Percentiles rank a stretch among this genome's conserved stretches.
These are phyloP conservation scores for Tortrix viridana DNA, from an alignment of 2,888 invertebrate genomes.

Conservation along the genomic window DNA sequence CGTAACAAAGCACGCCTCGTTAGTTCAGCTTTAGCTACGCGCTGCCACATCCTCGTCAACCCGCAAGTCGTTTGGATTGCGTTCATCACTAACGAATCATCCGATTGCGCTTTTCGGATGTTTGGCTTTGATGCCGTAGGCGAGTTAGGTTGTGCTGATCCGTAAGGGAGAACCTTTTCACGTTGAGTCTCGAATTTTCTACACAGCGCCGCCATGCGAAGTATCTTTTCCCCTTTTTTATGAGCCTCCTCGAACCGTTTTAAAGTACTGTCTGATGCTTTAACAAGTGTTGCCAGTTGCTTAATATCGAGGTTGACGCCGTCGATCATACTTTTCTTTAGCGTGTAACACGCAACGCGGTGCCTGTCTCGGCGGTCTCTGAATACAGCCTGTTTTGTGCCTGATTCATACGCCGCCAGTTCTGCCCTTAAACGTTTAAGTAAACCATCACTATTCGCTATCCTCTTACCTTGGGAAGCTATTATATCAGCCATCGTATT, in stretches of 20 bases:
- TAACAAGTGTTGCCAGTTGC: slow-evolving; percentile 63
- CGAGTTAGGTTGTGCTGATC: slow-evolving; percentile 55
- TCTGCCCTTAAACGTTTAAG: slow-evolving; percentile 67
- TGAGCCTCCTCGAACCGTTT: slow-evolving; percentile 68
- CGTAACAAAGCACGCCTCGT: slow-evolving; percentile 65
- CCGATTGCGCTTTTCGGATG: slow-evolving; percentile 55
- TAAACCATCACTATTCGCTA: slow-evolving; percentile 67
- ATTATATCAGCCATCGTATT: slow-evolving; percentile 76
- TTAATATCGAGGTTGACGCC: slow-evolving; percentile 61
- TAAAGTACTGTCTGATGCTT: slow-evolving; percentile 65
- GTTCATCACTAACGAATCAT: slow-evolving; percentile 64
- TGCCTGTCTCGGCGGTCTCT: slow-evolving; percentile 71
- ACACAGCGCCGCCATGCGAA: slow-evolving; percentile 80
- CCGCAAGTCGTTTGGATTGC: slow-evolving; percentile 66
- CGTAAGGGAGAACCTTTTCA: slow-evolving; percentile 78
- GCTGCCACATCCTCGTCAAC: slow-evolving; percentile 71
- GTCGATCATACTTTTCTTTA: slow-evolving; percentile 60
- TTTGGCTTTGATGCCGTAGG: slow-evolving; percentile 54
- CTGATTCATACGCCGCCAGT: slow-evolving; percentile 72
- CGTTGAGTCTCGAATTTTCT: slow-evolving; percentile 82
- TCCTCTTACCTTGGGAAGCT: slow-evolving; percentile 71
- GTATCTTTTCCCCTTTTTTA: slow-evolving; percentile 78
- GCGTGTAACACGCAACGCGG: slow-evolving; percentile 61
- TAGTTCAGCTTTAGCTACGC: slow-evolving; percentile 70
- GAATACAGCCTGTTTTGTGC: slow-evolving; percentile 73